These are phyloP conservation scores for Horisme vitalbata DNA, from an alignment of 2,888 invertebrate genomes.

Conservation along the genomic window DNA sequence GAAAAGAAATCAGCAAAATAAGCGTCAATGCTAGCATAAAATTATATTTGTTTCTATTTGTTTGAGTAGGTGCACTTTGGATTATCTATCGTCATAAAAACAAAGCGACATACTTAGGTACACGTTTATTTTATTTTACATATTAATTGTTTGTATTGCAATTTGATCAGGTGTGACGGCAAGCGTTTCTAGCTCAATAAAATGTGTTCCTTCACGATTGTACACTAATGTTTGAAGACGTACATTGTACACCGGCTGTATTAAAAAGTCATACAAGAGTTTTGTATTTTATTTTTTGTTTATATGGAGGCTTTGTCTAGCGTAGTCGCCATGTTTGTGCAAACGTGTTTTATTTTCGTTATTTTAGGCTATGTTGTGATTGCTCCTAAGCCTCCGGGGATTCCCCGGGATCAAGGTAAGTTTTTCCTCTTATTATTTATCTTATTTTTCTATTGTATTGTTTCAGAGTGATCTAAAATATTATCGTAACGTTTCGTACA, in stretches of 20 bases:
- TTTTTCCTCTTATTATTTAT: background rate
- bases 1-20: too few species aligned
- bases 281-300: background rate
- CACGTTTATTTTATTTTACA: constrained; percentile 4
- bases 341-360: constrained; percentile 3
- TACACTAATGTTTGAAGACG: background rate
- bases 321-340: constrained; percentile 10
- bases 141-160: constrained; percentile 3
- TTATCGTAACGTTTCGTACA: background rate
- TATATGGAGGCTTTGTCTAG: background rate
- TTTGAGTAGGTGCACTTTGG: constrained; percentile 8
- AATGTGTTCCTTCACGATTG: background rate
- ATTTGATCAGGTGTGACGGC: constrained; percentile 6
- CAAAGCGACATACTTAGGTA: constrained; percentile 1
- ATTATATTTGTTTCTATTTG: background rate
- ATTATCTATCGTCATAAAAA: constrained; percentile 10
- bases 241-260: background rate
- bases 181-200: background rate
- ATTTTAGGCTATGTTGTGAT: constrained; percentile 3
- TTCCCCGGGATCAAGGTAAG: background rate
- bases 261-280: background rate
- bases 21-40: too few species aligned
- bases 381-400: background rate
- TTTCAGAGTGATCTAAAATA: too few species aligned
- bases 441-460: too few species aligned